Base-by-base conservation (phyloP, 1,140 invertebrate species). In the Solenopsis fugax region DNA sequence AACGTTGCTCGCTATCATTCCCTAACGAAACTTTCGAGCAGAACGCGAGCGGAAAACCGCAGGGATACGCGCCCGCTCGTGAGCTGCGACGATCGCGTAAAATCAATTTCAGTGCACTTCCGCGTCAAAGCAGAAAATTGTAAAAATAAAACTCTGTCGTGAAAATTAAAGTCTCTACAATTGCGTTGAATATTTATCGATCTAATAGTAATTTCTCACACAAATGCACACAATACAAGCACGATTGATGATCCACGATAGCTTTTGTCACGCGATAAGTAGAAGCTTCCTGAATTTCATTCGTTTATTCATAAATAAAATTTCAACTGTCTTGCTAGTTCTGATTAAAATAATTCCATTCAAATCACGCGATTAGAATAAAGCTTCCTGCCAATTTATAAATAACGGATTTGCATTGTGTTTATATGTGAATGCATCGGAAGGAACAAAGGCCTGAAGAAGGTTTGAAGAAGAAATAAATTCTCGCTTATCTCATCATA, bases 21-120 rank as follows among this genome's bases (percentile, higher is more conserved):
- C 41, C 80, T 41, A 84, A 73, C n/a, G 58, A 41, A 60, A 86
- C 56, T 73, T 62, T 60, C 85, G 62, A 34, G 21, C n/a, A 24
- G 65, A 54, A 67, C 72, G 71, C 52, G 24, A 60, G 52, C 72
- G 50, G 62, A 48, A 62, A 88, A 90, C 85, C 89, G 77, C 88
- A 78, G 50, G 5, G 16, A 10, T 71, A 52, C 41, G 48, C 54
- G 56, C 16, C 37, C 21, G 45, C 45, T 78, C 50, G 48, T 2
- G 41, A 10, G 29, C 13, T 34, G 5, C 5, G 60, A 37, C 16
- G 24, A 69, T 67, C 48, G 50, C 24, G 73, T 82, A 87, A 87
- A 84, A 86, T 86, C 54, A 80, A 87, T 87, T 89, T 37, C 18
- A 21, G 1, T 50, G 50, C 21, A 13, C 21, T 84, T 48, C 29